These are phyloP conservation scores for Byasa hedistus DNA, from an alignment of 2,888 invertebrate species.

Conservation along the genomic window DNA sequence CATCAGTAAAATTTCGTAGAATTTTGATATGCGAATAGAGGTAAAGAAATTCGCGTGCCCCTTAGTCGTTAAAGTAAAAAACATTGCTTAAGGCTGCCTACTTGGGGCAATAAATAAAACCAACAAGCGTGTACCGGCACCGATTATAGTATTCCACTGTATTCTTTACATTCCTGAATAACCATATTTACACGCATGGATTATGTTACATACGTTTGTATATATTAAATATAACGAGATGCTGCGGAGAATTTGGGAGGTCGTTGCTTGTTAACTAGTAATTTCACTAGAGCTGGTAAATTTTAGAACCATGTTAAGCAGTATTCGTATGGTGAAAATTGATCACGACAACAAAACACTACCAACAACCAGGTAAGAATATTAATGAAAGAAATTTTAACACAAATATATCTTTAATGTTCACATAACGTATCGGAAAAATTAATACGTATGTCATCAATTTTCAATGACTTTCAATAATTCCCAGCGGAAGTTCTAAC, in stretches of 20 bases:
- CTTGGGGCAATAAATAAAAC: slow-evolving; percentile 25
- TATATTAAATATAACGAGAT: background rate
- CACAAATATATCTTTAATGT: no score
- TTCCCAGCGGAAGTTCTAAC: no score
- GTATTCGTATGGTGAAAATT: no score
- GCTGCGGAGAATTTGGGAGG: no score
- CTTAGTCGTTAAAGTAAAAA: slow-evolving; percentile 13
- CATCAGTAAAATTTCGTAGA: background rate
- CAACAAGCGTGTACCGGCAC: slow-evolving; percentile 19
- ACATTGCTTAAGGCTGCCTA: slow-evolving; percentile 24
- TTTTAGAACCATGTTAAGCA: no score
- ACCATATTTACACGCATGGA: background rate
- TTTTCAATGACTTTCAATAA: no score
- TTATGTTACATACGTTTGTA: background rate
- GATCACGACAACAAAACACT: no score
- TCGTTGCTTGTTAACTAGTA: no score
- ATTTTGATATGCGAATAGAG: background rate
- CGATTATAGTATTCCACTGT: slow-evolving; percentile 16
- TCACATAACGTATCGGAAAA: background rate
- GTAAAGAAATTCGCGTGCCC: slow-evolving; percentile 21
- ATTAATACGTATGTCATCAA: no score
- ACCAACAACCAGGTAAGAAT: no score
- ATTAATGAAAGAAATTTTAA: no score
- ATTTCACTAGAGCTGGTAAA: no score
- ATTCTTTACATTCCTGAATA: slow-evolving; percentile 1